Evolutionary conservation across 2,888 invertebrate species (phyloP), one percentile per base, ranked within the genome.

Genomic region (Philaethria dido): DNA sequence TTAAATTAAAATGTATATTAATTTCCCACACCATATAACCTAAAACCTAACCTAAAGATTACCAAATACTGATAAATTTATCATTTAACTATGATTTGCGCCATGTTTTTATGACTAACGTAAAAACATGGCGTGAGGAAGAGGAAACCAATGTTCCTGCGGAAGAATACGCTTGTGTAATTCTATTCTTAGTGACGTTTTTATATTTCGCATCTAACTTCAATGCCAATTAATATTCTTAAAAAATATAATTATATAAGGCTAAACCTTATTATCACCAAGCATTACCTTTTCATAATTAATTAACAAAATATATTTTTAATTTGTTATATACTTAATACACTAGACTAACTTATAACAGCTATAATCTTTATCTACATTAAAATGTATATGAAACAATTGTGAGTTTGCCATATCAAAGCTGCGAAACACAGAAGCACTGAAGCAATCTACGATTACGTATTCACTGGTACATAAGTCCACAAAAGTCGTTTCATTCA

Each of bases 121-220:
- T 64, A 50, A 66, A 61, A 33, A 42, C 48, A 57, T 48, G 45
- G 55, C 22, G 62, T 42, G 55, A 55, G 69, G 66, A 66, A 66
- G 61, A 62, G 61, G 59, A 63, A 61, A 66, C 66, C 59, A 45
- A 50, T 45, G 45, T 36, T 36, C 9, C 33, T 54, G 36, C 62
- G 69, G 61, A 57, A 69, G 39, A 64, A 57, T 50, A 55, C 61
- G 33, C 55, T 39, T 16, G 48, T 44, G 57, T 68, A 68, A 60
- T 60, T 16, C 52, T 54, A 45, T 36, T 36, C 8, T 36, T 36
- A 36, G 6, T 29, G 29, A 29, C 6, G 29, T 29, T 3, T 6
- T 29, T 4, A 3, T 6, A 6, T 29, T 29, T 6, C 29, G 29
- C 6, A 6, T 29, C n/a, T n/a, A n/a, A n/a, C n/a, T n/a, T n/a